Base-by-base conservation (phyloP, 2,797 vertebrate genomes). In the Mareca strepera region DNA sequence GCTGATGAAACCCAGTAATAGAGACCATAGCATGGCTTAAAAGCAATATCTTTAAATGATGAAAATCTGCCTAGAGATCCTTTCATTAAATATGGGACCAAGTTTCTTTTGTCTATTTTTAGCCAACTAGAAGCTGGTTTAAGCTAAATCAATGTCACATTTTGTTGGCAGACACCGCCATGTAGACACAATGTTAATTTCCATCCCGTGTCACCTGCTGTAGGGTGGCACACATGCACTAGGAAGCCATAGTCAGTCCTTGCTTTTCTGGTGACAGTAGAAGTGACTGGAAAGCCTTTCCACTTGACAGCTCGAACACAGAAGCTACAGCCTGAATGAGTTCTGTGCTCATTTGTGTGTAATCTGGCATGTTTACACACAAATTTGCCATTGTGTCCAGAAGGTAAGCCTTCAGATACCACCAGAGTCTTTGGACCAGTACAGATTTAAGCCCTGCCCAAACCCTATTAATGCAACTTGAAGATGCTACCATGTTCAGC, bases 151-250 rank as follows among this genome's bases (percentile, higher is more conserved):
- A 74, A 58, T 55, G 23, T 9, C 14, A 17, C 17, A 7, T 20
- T 21, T 86, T 52, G 18, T 39, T 35, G 48, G 9, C 1, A 1
- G 62, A 58, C 15, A n/a, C 26, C 1, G 2, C 39, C 1, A 1
- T 23, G 62, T 15, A 39, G 55, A 12, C 31, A 55, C 41, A 46
- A 2, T 8, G 52, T n/a, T 29, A 50, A 6, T 63, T 68, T 39
- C 18, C 7, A 16, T 33, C 52, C 50, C 50, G 55, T 7, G 46
- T 37, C 46, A 46, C 14, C n/a, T 31, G 28, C 53, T 33, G 29
- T 3, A 31, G 39, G 29, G 25, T 17, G 17, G 35, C 52, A 17
- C 22, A 5, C 29, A 52, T 37, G 12, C 31, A 53, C 7, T 72
- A 43, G 12, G 53, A 73, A 73, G 29, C 8, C 6, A 5, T 25